Percentiles rank a stretch among this genome's conserved stretches.
These are phyloP conservation scores for Tapirus indicus DNA, from an alignment of 2,797 vertebrate species.

Conservation along the genomic window DNA sequence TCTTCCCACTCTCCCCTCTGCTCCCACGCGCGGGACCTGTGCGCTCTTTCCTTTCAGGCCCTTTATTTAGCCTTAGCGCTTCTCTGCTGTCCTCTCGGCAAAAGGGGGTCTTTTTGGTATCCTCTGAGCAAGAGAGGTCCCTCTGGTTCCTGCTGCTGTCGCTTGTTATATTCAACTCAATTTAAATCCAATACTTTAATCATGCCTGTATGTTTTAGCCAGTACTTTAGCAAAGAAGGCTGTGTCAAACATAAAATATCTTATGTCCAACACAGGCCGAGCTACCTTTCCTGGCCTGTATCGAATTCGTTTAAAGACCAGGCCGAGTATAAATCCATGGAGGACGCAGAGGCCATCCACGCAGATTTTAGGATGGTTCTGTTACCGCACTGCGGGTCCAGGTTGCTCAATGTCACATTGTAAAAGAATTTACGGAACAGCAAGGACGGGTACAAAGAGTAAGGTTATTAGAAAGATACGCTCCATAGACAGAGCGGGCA, in stretches of 20 bases:
- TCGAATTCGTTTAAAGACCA: neutral
- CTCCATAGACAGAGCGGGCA: too few species aligned
- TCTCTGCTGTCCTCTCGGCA: fast-evolving
- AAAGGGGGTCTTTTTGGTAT: neutral
- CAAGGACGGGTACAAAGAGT: too few species aligned
- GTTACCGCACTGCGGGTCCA: too few species aligned
- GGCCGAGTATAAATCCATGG: neutral
- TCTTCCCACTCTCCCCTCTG: neutral
- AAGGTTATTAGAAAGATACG: too few species aligned
- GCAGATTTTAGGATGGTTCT: neutral
- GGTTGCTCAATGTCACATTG: too few species aligned
- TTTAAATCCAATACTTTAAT: neutral
- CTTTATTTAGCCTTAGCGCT: neutral
- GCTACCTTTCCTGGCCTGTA: neutral
- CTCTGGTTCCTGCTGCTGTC: neutral
- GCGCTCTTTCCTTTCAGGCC: neutral
- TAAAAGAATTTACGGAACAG: too few species aligned
- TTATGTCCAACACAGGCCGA: neutral
- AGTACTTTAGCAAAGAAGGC: neutral
- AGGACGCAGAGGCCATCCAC: neutral
- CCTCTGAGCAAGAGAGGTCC: neutral
- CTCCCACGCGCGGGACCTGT: neutral
- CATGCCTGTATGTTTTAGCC: neutral
- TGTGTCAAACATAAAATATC: neutral
- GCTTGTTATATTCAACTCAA: neutral